Base-by-base conservation (phyloP, 2,888 invertebrate genomes). In the Cerastoderma edule region DNA sequence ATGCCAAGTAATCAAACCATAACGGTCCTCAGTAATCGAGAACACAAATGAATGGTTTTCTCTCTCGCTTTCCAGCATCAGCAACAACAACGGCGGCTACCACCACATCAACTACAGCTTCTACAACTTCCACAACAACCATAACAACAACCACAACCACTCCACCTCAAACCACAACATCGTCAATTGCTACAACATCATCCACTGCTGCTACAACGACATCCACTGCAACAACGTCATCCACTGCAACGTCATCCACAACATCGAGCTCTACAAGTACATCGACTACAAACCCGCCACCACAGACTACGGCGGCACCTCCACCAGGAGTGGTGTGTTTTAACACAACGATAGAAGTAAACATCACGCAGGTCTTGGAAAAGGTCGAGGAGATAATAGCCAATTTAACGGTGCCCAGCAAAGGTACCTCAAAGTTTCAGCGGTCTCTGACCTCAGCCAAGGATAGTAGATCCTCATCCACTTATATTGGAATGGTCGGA, bases 91-190 rank as follows among this genome's bases (percentile, higher is more conserved):
- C 16, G 10, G 16, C 44, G 10, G 16, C 44, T 44, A 19, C 53
- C 22, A 53, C 53, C 22, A 19, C 53, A 53, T 8, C 53, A 19
- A 22, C 10, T 53, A 22, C 10, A n/a, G 22, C 22, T 22, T n/a
- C 53, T 22, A 53, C 53, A 8, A 53, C 53, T 22, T n/a, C 53
- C 22, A 53, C 57, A 28, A 16, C 28, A 28, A 53, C 57, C 30
- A 57, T 30, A 8, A 57, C 57, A 8, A 57, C 57, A 8, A 57
- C 57, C 30, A 30, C 57, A 8, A 57, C 57, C 30, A 57, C 57
- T n/a, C 19, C 57, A 6, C 19, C 28, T 10, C 19, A 5, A 10
- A n/a, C 28, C 13, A 28, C 28, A 8, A 28, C 57, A 8, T 10
- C 57, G 10, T 10, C 57, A 8, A 28, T 30, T n/a, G 24, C 57